phyloP scores from a whole-genome alignment of 2,797 vertebrate genomes.

The Xenops minutus region DNA sequence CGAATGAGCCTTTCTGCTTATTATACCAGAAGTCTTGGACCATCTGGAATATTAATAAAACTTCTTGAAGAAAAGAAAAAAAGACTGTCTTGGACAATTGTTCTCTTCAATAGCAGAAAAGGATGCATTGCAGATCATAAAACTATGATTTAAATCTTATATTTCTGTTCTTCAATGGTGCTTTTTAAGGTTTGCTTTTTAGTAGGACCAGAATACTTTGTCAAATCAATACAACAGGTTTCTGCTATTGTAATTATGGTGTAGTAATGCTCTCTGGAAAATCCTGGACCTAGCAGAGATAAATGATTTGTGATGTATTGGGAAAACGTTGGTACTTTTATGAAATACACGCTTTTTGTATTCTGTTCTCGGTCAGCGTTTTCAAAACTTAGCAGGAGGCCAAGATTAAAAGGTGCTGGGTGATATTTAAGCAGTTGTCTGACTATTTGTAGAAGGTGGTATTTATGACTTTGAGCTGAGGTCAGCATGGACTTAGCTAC shows the following conservation, averaged over 20 bases:
- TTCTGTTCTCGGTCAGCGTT: neutral
- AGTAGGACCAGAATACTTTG: neutral
- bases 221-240: neutral
- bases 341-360: neutral
- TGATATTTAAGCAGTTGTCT: neutral
- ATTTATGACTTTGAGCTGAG: neutral
- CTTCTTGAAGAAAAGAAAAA: neutral
- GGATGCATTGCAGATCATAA: neutral
- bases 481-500: neutral
- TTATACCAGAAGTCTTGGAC: neutral
- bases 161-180: neutral
- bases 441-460: neutral
- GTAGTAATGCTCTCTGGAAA: neutral
- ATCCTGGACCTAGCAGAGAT: neutral
- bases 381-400: neutral
- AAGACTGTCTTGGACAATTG: neutral
- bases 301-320: neutral
- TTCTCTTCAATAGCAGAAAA: neutral
- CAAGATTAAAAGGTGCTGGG: neutral
- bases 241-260: conserved; percentile 6
- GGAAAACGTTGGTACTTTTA: neutral
- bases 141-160: neutral
- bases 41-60: conserved; percentile 34
- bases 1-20: conserved; percentile 4
- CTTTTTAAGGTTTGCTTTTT: neutral